These are phyloP conservation scores for Echinops telfairi DNA, from an alignment of 2,113 vertebrate species.

Conservation along the genomic window DNA sequence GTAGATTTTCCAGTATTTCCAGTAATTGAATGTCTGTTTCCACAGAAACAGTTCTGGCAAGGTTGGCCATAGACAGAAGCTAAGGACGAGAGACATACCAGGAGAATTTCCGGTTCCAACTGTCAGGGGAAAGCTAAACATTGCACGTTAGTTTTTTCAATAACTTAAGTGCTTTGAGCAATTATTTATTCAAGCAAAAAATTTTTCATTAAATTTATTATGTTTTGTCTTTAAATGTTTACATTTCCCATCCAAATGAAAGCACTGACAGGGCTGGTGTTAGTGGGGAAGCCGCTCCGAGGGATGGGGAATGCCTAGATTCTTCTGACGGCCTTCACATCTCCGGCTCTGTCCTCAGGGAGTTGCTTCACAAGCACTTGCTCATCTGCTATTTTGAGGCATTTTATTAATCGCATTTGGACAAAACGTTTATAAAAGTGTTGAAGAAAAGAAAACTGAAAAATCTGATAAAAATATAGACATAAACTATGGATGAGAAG, in stretches of 20 bases:
- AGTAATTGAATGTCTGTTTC: constrained; percentile 45
- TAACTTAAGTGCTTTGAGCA: constrained; percentile 45
- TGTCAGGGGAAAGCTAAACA: constrained; percentile 25
- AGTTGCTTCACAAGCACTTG: background rate
- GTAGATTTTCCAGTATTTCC: constrained; percentile 56
- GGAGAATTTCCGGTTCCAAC: constrained; percentile 24
- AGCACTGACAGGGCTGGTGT: background rate
- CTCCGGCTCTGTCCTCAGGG: background rate
- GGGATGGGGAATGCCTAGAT: background rate
- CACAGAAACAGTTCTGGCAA: constrained; percentile 59
- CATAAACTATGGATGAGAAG: background rate
- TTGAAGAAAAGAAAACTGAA: background rate
- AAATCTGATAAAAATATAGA: background rate
- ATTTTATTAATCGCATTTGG: background rate
- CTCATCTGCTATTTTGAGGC: background rate
- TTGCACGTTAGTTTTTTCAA: constrained; percentile 23
- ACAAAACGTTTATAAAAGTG: background rate
- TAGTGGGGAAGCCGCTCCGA: background rate
- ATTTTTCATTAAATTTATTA: constrained; percentile 66
- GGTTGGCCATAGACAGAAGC: background rate
- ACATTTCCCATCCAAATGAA: constrained; percentile 51
- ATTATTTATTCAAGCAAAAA: constrained; percentile 60
- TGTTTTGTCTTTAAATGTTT: constrained; percentile 55
- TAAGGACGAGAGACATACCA: constrained; percentile 18
- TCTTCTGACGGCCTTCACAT: background rate